Evolutionary conservation across 2,888 invertebrate species (phyloP).

Genomic region (Bellardia pandia): DNA sequence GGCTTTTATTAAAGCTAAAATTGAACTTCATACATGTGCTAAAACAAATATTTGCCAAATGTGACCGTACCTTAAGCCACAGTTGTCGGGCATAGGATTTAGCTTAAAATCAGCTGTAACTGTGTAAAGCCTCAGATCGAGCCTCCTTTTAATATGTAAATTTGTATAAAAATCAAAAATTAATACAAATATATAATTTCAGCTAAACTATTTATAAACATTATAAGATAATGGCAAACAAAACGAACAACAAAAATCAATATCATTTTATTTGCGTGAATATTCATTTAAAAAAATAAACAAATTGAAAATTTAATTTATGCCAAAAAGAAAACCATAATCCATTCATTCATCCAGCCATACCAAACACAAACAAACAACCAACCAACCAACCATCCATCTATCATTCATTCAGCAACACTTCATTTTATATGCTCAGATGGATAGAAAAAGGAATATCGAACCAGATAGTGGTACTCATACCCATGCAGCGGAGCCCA

Average conservation of each 20-base stretch:
- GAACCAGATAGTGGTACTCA: conserved; percentile 49
- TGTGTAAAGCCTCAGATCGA: too few species aligned
- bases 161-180: too few species aligned
- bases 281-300: conserved; percentile 60
- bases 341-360: conserved; percentile 73
- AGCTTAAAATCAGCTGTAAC: too few species aligned
- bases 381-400: conserved; percentile 36
- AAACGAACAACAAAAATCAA: conserved; percentile 14
- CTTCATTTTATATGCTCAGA: conserved; percentile 51
- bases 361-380: conserved; percentile 36
- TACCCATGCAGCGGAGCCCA: conserved; percentile 2
- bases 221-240: not conserved
- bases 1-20: too few species aligned
- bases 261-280: conserved; percentile 44
- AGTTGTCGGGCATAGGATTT: too few species aligned
- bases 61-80: too few species aligned
- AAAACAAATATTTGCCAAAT: too few species aligned
- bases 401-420: conserved; percentile 64
- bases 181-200: not conserved
- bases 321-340: conserved; percentile 75
- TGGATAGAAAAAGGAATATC: conserved; percentile 46
- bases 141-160: too few species aligned
- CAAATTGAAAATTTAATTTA: conserved; percentile 74
- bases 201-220: conserved; percentile 11
- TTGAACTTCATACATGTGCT: too few species aligned